Conservation (phyloP, 1,140 invertebrate species). For the Steinernema khuongi region DNA sequence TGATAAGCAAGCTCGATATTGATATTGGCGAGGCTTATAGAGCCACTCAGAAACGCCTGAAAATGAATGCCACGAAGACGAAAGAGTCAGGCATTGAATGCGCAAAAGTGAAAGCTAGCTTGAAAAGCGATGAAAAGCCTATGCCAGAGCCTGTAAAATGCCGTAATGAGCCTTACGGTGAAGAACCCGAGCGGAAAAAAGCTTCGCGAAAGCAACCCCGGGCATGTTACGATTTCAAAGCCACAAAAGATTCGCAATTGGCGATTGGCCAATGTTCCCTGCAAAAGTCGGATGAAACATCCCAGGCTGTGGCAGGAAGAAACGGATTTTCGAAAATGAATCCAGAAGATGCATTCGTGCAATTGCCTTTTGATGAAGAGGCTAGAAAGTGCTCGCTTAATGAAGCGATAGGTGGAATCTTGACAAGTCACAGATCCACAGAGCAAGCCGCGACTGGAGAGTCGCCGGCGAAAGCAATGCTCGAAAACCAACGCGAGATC, state of each 20-base stretch:
- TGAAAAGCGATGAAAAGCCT: slow-evolving; percentile 16
- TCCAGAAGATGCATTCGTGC: slow-evolving; percentile 41
- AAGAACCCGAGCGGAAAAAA: background rate
- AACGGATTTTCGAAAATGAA: slow-evolving; percentile 53
- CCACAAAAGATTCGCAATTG: slow-evolving; percentile 45
- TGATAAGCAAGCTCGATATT: background rate
- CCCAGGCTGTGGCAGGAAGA: slow-evolving; percentile 38
- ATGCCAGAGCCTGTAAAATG: slow-evolving; percentile 22
- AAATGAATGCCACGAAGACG: background rate
- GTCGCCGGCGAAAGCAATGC: too few relatives aligned
- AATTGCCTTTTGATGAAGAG: slow-evolving; percentile 42
- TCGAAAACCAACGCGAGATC: too few relatives aligned
- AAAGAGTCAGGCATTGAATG: slow-evolving; percentile 23
- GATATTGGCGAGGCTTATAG: background rate
- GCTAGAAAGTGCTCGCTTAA: too few relatives aligned
- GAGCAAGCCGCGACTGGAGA: too few relatives aligned
- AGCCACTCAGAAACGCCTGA: background rate
- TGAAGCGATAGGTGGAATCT: too few relatives aligned
- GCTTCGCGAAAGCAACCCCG: slow-evolving; percentile 46
- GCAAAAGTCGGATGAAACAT: slow-evolving; percentile 50
- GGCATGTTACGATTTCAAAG: slow-evolving; percentile 59
- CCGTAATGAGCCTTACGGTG: slow-evolving; percentile 20
- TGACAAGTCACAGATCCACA: too few relatives aligned
- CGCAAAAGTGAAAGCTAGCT: slow-evolving; percentile 22
- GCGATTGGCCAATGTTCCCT: slow-evolving; percentile 41